Conservation (phyloP, 2,113 vertebrate genomes). For the Tilapia sparmanii region DNA sequence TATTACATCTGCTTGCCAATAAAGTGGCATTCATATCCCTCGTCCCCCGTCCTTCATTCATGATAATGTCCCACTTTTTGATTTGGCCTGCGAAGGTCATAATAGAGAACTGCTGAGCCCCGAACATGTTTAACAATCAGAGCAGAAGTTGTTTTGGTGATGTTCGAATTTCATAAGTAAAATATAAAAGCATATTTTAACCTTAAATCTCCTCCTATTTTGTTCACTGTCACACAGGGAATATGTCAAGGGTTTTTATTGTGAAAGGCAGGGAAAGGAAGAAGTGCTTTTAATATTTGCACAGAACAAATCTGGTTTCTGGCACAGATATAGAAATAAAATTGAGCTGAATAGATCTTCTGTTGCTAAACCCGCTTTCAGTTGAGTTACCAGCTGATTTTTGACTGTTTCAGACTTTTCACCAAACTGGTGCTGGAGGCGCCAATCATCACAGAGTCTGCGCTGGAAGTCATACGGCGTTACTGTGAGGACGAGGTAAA, state of each 20-base stretch:
- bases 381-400: background rate
- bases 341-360: background rate
- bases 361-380: background rate
- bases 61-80: background rate
- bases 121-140: background rate
- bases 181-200: background rate
- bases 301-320: background rate
- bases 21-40: background rate
- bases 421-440: slow-evolving; percentile 91
- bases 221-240: background rate
- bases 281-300: background rate
- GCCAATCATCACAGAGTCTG: slow-evolving; percentile 85
- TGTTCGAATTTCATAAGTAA: background rate
- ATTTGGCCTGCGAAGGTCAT: background rate
- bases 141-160: background rate
- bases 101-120: background rate
- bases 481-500: slow-evolving; percentile 92
- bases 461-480: slow-evolving; percentile 88
- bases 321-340: background rate
- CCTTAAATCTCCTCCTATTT: background rate
- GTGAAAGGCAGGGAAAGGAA: background rate
- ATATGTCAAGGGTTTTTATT: background rate
- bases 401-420: slow-evolving; percentile 76
- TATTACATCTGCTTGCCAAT: background rate
- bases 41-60: background rate